Conservation (phyloP, 1,140 invertebrate genomes). For the Drosophila ficusphila region DNA sequence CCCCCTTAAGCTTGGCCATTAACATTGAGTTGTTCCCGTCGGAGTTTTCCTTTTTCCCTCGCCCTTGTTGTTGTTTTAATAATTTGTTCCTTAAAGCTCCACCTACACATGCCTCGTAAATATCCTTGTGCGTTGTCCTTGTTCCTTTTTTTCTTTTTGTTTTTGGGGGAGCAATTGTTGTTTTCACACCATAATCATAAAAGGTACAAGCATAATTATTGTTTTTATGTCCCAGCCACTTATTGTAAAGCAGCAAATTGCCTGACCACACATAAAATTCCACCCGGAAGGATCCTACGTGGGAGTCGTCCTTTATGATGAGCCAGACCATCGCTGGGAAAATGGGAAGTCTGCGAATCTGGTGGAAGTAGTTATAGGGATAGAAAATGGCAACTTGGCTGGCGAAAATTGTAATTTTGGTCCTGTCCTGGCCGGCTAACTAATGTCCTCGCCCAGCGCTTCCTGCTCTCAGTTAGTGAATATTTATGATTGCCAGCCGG, state of each 20-base stretch:
- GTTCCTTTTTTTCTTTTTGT: neutral
- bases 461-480: constrained; percentile 63
- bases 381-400: constrained; percentile 16
- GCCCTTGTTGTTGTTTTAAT: constrained; percentile 71
- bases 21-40: constrained; percentile 76
- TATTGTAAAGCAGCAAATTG: constrained; percentile 82
- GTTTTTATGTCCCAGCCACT: constrained; percentile 81
- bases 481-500: constrained; percentile 57
- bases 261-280: constrained; percentile 73
- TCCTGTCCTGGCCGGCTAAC: constrained; percentile 54
- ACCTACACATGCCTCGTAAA: constrained; percentile 73
- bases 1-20: constrained; percentile 41
- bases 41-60: constrained; percentile 16
- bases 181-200: constrained; percentile 83
- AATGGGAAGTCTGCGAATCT: neutral
- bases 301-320: constrained; percentile 44
- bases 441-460: constrained; percentile 41
- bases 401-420: constrained; percentile 68
- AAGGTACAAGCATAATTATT: constrained; percentile 83
- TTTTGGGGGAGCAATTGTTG: constrained; percentile 66
- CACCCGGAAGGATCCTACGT: constrained; percentile 24
- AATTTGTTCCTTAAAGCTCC: constrained; percentile 66
- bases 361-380: neutral
- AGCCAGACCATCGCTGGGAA: constrained; percentile 6
- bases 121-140: constrained; percentile 56